Percentiles rank a stretch among this genome's conserved stretches.
phyloP scores from a whole-genome alignment of 1,140 invertebrate genomes.

The Saccostrea glomerata region DNA sequence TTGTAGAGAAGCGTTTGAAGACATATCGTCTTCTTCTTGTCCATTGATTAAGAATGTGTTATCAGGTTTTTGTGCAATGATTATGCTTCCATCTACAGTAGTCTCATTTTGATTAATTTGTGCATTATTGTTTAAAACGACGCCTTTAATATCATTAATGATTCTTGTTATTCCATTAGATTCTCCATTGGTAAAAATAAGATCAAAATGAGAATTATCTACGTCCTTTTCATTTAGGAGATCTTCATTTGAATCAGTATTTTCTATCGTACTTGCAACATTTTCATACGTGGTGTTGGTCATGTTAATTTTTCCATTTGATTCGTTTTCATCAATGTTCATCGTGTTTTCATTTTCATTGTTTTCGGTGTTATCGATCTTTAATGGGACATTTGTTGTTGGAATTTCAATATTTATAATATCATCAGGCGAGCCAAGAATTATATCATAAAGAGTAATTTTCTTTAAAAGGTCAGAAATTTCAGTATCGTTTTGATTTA shows the following conservation, averaged over 20 bases:
- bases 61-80: too few relatives aligned
- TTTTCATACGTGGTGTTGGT: neutral
- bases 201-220: neutral
- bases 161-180: neutral
- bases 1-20: too few relatives aligned
- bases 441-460: neutral
- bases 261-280: neutral
- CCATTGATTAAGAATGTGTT: too few relatives aligned
- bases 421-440: neutral
- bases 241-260: neutral
- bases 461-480: neutral
- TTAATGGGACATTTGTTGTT: neutral
- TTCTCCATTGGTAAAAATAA: neutral
- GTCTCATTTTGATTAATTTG: neutral
- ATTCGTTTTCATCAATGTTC: neutral
- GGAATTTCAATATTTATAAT: neutral
- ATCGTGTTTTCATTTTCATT: neutral
- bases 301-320: neutral
- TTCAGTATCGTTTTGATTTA: neutral
- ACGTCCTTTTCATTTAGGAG: neutral
- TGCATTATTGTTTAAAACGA: neutral
- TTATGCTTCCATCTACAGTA: neutral
- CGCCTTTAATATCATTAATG: neutral
- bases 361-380: neutral
- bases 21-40: too few relatives aligned